Percentiles rank a stretch among this genome's conserved stretches.
These are phyloP conservation scores for Poecile montanus DNA, from an alignment of 2,797 vertebrate species.

Conservation along the genomic window DNA sequence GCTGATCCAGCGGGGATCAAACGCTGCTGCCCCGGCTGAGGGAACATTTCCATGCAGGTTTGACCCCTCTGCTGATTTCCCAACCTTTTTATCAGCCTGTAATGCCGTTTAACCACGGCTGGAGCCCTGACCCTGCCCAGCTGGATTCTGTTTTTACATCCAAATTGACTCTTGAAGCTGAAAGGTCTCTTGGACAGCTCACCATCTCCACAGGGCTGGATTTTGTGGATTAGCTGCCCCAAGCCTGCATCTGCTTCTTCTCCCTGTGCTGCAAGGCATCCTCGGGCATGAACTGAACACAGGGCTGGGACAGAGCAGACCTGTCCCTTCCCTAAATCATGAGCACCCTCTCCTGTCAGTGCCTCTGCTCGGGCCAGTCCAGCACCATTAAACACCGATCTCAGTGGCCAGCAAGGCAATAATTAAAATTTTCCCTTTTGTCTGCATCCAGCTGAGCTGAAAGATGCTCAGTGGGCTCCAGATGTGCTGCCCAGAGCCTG, in stretches of 20 bases:
- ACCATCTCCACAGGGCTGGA: neutral
- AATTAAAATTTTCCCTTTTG: neutral
- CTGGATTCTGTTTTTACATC: neutral
- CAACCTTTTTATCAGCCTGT: neutral
- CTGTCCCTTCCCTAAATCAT: neutral
- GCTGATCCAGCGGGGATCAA: neutral
- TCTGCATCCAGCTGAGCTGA: neutral
- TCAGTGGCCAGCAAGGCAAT: neutral
- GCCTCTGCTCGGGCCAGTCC: neutral
- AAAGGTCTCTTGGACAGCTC: neutral
- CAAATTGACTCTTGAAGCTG: neutral
- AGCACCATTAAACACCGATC: neutral
- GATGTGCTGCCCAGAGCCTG: fast-evolving
- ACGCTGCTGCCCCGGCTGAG: neutral
- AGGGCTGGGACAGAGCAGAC: neutral
- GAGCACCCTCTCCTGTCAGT: constrained; percentile 50
- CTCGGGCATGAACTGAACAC: neutral
- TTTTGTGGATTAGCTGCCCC: constrained; percentile 20
- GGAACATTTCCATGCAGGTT: neutral
- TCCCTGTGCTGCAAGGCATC: neutral
- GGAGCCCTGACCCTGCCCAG: neutral
- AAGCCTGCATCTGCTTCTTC: neutral
- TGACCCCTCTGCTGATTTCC: neutral
- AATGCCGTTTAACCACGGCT: neutral
- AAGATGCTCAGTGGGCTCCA: neutral